Evolutionary conservation across 2,888 invertebrate species (phyloP).

Genomic region (Drosophila meridiana): DNA sequence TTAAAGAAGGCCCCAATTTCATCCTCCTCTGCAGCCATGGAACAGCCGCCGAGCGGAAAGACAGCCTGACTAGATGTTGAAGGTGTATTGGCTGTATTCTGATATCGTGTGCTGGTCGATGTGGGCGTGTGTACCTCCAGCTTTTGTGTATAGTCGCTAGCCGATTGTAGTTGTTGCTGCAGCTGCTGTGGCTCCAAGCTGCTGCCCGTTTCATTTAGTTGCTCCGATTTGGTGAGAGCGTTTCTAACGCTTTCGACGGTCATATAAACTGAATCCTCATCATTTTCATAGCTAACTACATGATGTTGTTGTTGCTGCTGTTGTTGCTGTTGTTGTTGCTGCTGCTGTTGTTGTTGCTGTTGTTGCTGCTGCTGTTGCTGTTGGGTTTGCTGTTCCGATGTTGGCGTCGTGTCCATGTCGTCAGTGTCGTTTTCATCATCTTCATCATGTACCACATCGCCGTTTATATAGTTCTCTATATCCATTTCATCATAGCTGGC

Average conservation of each 20-base stretch:
- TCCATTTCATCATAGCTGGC: constrained; percentile 81
- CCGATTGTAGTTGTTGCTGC: constrained; percentile 35
- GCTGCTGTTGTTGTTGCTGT: constrained; percentile 55
- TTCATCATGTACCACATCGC: constrained; percentile 68
- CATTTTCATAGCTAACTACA: constrained; percentile 58
- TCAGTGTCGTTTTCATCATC: constrained; percentile 64
- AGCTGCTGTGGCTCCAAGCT: constrained; percentile 52
- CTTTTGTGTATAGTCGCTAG: constrained; percentile 57
- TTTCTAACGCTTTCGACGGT: constrained; percentile 53
- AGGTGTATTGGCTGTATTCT: constrained; percentile 46
- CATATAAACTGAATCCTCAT: constrained; percentile 62
- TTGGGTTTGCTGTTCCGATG: constrained; percentile 46
- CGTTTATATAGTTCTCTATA: constrained; percentile 81
- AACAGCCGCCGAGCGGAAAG: constrained; percentile 41
- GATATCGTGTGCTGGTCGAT: constrained; percentile 38
- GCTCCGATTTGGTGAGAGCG: constrained; percentile 41
- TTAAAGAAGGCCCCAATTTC: constrained; percentile 83
- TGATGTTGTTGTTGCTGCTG: constrained; percentile 55
- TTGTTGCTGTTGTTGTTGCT: constrained; percentile 51
- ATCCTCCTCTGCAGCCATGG: constrained; percentile 72
- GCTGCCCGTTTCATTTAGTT: constrained; percentile 30
- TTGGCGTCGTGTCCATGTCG: constrained; percentile 53
- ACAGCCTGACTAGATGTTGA: constrained; percentile 47
- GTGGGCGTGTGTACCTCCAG: constrained; percentile 54
- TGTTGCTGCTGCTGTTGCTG: constrained; percentile 57